These are phyloP conservation scores for Apis dorsata DNA, from an alignment of 1,140 invertebrate species.

Conservation along the genomic window DNA sequence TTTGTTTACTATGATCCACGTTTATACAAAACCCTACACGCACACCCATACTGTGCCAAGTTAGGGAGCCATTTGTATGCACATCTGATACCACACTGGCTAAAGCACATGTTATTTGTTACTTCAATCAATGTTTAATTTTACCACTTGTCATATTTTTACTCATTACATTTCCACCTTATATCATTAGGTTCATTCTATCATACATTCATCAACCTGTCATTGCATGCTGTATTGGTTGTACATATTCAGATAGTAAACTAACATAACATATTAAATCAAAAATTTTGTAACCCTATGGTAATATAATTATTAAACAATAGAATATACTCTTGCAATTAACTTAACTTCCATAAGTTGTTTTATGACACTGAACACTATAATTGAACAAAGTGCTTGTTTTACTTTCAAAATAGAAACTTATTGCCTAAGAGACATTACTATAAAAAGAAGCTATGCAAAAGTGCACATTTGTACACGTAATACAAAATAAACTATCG, in stretches of 20 bases:
- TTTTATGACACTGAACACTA: conserved; percentile 50
- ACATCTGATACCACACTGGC: conserved; percentile 61
- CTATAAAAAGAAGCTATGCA: conserved; percentile 43
- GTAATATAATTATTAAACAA: conserved; percentile 40
- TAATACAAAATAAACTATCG: conserved; percentile 42
- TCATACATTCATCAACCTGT: conserved; percentile 61
- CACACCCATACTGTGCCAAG: conserved; percentile 58
- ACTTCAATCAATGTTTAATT: conserved; percentile 52
- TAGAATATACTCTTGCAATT: conserved; percentile 50
- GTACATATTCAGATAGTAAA: conserved; percentile 73
- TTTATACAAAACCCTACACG: conserved; percentile 63
- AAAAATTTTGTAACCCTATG: conserved; percentile 62
- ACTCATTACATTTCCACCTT: conserved; percentile 57
- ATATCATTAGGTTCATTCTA: conserved; percentile 59
- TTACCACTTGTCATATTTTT: conserved; percentile 53
- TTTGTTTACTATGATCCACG: conserved; percentile 45
- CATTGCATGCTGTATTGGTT: conserved; percentile 66
- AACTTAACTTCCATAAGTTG: conserved; percentile 48
- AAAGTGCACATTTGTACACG: conserved; percentile 46
- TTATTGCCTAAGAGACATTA: conserved; percentile 31
- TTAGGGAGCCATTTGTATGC: conserved; percentile 60
- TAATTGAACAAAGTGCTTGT: conserved; percentile 42
- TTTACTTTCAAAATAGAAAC: conserved; percentile 42
- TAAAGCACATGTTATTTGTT: conserved; percentile 61
- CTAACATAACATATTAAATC: conserved; percentile 69